phyloP scores from a whole-genome alignment of 2,113 vertebrate species.

The Condylura cristata region DNA sequence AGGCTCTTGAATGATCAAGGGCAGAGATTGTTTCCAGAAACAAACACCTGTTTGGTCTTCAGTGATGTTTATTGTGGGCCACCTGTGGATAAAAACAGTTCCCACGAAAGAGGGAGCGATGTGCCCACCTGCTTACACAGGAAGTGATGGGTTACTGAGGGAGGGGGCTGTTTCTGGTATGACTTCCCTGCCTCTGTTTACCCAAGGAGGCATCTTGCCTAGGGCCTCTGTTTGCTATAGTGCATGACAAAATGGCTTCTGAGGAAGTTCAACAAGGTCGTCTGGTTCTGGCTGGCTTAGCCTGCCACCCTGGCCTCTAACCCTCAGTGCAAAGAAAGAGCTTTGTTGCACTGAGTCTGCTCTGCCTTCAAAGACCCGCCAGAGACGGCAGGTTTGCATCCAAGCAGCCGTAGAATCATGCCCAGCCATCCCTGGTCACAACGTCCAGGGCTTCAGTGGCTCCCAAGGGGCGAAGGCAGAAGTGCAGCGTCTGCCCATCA shows the following conservation, averaged over 20 bases:
- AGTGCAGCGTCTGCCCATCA: not conserved
- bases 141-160: not conserved
- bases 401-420: not conserved
- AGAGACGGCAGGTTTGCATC: not conserved
- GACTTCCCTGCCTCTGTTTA: slow-evolving; percentile 1
- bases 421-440: not conserved
- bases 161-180: not conserved
- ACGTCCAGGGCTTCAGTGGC: not conserved
- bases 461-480: not conserved
- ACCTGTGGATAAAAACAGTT: not conserved
- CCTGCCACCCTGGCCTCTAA: not conserved
- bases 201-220: not conserved
- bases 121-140: no score
- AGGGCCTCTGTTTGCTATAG: not conserved
- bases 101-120: not conserved
- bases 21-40: not conserved
- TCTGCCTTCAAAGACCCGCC: slow-evolving; percentile 1
- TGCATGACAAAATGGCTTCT: not conserved
- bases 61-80: not conserved
- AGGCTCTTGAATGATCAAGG: not conserved
- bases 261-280: not conserved
- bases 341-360: not conserved
- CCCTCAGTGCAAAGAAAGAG: not conserved
- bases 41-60: not conserved
- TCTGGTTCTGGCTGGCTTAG: not conserved